Conservation (phyloP, 2,113 vertebrate genomes). For the Nycticebus coucang region DNA sequence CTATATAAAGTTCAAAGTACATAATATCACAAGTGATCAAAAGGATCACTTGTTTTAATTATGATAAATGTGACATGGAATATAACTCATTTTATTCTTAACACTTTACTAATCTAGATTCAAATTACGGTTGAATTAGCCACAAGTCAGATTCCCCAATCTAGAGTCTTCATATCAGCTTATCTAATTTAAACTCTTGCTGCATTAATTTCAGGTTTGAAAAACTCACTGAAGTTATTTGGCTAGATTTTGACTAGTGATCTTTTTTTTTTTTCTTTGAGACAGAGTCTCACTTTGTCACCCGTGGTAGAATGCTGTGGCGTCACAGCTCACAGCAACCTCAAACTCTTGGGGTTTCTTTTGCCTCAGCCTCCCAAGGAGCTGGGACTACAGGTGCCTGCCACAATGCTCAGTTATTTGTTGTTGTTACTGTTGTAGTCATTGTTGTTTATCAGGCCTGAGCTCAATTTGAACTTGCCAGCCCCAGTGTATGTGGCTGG, state of each 20-base stretch:
- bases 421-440: no score
- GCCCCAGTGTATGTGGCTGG: no score
- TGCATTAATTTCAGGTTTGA: constrained; percentile 16
- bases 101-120: background rate
- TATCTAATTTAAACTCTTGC: constrained; percentile 21
- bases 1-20: background rate
- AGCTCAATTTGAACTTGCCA: no score
- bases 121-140: background rate
- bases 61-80: background rate
- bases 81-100: background rate
- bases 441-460: no score
- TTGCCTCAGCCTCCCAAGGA: no score
- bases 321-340: background rate
- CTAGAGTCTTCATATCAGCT: background rate
- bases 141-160: background rate
- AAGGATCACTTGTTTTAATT: background rate
- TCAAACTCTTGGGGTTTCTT: background rate
- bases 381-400: no score
- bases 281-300: no score
- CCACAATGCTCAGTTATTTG: no score
- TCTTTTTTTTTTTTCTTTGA: no score
- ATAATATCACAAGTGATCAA: background rate
- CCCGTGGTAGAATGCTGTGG: no score
- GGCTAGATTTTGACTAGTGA: background rate
- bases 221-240: background rate